Evolutionary conservation across 1,140 invertebrate species (phyloP).

Genomic region (Listronotus bonariensis): DNA sequence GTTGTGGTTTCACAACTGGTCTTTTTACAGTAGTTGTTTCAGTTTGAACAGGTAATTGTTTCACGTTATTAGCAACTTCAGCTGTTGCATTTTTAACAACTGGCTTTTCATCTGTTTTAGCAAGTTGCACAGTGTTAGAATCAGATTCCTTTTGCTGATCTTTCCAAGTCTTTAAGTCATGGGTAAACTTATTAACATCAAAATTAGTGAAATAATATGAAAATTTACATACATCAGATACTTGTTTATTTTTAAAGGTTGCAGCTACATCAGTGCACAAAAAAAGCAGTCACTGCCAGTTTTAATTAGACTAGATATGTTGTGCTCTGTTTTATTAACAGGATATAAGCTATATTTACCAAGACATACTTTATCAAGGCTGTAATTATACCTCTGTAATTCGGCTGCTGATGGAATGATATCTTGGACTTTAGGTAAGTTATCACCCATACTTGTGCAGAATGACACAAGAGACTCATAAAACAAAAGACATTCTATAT

Average conservation of each 20-base stretch:
- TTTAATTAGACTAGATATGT: background rate
- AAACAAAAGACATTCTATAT: constrained; percentile 15
- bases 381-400: background rate
- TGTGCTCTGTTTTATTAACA: background rate
- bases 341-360: constrained; percentile 7
- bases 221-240: background rate
- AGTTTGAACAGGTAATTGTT: too few species aligned
- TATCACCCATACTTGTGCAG: constrained; percentile 18
- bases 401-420: background rate
- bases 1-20: too few species aligned
- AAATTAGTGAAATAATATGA: background rate
- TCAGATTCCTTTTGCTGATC: too few species aligned
- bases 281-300: background rate
- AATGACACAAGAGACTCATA: constrained; percentile 22
- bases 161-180: background rate
- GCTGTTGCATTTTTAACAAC: too few species aligned
- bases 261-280: background rate
- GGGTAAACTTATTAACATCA: background rate
- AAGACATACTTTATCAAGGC: constrained; percentile 2
- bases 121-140: too few species aligned
- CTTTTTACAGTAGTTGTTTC: too few species aligned
- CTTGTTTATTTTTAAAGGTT: background rate
- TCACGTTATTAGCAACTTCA: too few species aligned
- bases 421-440: background rate
- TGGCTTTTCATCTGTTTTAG: too few species aligned